Evolutionary conservation across 2,888 invertebrate genomes (phyloP).

Genomic region (Ophioninae sp.): DNA sequence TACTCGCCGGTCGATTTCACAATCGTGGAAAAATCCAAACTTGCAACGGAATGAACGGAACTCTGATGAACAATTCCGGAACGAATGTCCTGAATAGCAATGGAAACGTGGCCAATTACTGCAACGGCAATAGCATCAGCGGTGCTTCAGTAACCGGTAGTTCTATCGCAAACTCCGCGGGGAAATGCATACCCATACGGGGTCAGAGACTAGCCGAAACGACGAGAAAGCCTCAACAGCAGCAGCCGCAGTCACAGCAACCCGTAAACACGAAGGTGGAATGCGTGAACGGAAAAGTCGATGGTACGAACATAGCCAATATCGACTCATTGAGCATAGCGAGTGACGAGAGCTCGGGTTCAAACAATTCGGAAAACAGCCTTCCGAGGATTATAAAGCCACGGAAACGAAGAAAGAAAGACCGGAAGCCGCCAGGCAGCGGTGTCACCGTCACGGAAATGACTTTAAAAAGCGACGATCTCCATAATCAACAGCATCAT

Average conservation of each 20-base stretch:
- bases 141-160: conserved; percentile 50
- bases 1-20: conserved; percentile 86
- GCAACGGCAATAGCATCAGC: conserved; percentile 76
- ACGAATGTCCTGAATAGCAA: conserved; percentile 50
- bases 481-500: conserved; percentile 60
- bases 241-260: conserved; percentile 68
- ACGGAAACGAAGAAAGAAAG: conserved; percentile 94
- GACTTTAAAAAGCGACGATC: conserved; percentile 70
- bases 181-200: conserved; percentile 65
- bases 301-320: conserved; percentile 81
- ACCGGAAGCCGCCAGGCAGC: conserved; percentile 85
- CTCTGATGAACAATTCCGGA: conserved; percentile 37
- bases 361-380: conserved; percentile 87
- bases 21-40: conserved; percentile 81
- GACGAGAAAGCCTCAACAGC: conserved; percentile 55
- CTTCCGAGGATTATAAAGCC: conserved; percentile 94
- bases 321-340: conserved; percentile 88
- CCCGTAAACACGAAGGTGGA: conserved; percentile 78
- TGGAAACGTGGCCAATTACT: conserved; percentile 63
- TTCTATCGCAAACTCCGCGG: conserved; percentile 76
- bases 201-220: conserved; percentile 58
- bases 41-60: conserved; percentile 63
- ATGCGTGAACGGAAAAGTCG: conserved; percentile 71
- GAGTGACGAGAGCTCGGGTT: conserved; percentile 89
- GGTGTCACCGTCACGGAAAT: conserved; percentile 64